Base-by-base conservation (phyloP, 2,888 invertebrate species). In the Prostheceraeus crozeri region DNA sequence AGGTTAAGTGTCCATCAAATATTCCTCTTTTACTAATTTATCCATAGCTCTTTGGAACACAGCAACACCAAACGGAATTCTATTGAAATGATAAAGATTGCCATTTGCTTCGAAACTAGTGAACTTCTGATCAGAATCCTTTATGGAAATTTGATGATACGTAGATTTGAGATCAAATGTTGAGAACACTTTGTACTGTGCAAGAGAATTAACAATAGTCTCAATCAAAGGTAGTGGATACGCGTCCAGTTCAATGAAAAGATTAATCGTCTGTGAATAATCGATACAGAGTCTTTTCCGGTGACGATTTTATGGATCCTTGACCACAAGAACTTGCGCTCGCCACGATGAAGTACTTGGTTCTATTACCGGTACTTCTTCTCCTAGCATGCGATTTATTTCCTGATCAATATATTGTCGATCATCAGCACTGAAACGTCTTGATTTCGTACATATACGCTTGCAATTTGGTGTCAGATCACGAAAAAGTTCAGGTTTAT, bases 201-300 rank as follows among this genome's bases (percentile, higher is more conserved):
- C 16, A 14, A 40, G 45, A 10, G 14, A 14, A 46, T 54, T n/a
- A 6, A 54, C 33, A n/a, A 54, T 36, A 11, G 6, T 11, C 14
- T 54, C 54, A 14, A 54, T 40, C 11, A 11, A 14, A 46, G 54
- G 54, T n/a, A 54, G 54, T 36, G 54, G 54, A 8, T 45, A 54
- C 11, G 35, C 36, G 35, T 40, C 54, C 54, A 46, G 14, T 21
- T 16, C 16, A 4, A 36, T 40, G 11, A 54, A 40, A 16, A n/a
- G n/a, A 40, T 54, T 54, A 6, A 45, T 8, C 14, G 45, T 54
- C 11, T 16, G 14, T 4, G n/a, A 45, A 21, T 54, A 40, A 21
- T 40, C 40, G n/a, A 51, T 51, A 10, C 10, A 25, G 16, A 51
- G 10, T 27, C 4, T 51, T 19, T 27, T 19, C 23, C n/a, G n/a